Evolutionary conservation across 2,888 invertebrate species (phyloP).

Genomic region (Mycalesis mineus): DNA sequence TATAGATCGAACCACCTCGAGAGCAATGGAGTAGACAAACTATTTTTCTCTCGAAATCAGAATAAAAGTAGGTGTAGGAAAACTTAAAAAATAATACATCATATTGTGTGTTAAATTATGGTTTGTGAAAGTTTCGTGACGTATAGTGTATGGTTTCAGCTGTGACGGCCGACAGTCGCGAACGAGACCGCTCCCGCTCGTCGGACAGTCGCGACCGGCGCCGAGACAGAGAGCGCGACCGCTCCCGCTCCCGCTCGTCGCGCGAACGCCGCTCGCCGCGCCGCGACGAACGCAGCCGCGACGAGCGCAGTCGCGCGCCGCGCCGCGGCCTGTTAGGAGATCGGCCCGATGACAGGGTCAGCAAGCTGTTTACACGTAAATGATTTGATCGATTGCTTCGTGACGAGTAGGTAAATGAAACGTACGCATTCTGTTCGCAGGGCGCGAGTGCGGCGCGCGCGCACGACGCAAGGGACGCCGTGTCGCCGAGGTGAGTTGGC

Average conservation of each 20-base stretch:
- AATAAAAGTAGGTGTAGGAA: too few species aligned
- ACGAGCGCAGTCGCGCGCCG: conserved; percentile 28
- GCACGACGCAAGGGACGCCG: conserved; percentile 62
- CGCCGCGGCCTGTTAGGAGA: conserved; percentile 65
- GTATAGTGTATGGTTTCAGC: background rate
- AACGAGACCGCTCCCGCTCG: conserved; percentile 31
- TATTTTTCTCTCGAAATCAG: too few species aligned
- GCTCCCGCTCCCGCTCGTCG: conserved; percentile 33
- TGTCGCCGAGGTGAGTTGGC: conserved; percentile 57
- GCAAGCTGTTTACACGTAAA: background rate
- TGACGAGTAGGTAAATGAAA: too few species aligned
- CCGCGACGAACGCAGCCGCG: conserved; percentile 21
- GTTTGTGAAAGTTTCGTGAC: background rate
- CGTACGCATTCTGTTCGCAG: background rate
- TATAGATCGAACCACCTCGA: background rate
- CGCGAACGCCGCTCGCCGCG: conserved; percentile 21
- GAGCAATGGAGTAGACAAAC: too few species aligned
- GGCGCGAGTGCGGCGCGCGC: conserved; percentile 34
- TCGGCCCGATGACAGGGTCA: conserved; percentile 53
- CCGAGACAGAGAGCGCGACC: conserved; percentile 29
- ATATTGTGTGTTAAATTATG: too few species aligned
- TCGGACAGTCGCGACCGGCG: conserved; percentile 19
- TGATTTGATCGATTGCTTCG: too few species aligned
- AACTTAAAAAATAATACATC: too few species aligned
- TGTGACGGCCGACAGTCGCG: conserved; percentile 35